phyloP scores from a whole-genome alignment of 1,140 invertebrate genomes.

The Heliconius hewitsoni region DNA sequence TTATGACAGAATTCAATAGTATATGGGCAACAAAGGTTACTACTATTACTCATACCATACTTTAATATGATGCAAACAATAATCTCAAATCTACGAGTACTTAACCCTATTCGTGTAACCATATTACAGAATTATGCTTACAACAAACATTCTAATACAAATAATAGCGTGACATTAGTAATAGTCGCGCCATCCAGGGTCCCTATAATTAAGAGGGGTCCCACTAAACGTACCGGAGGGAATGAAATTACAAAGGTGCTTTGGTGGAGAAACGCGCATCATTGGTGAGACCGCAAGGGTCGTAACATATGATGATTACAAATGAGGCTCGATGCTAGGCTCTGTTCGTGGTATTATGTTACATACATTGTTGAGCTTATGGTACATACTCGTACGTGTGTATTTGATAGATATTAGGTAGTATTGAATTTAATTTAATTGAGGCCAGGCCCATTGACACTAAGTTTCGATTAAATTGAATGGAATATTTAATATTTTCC shows the following conservation, averaged over 20 bases:
- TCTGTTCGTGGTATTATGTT: constrained; percentile 22
- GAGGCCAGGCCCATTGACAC: too few relatives aligned
- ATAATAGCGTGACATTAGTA: constrained; percentile 39
- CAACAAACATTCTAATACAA: constrained; percentile 29
- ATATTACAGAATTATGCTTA: neutral
- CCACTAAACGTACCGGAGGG: constrained; percentile 44
- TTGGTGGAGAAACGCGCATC: constrained; percentile 46
- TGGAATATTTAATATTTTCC: too few relatives aligned
- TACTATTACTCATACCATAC: too few relatives aligned
- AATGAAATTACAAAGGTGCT: constrained; percentile 59
- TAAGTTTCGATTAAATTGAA: too few relatives aligned
- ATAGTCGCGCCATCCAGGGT: constrained; percentile 46
- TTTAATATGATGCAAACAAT: too few relatives aligned
- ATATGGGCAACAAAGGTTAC: too few relatives aligned
- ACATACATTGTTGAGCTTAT: neutral
- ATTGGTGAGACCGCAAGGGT: constrained; percentile 54
- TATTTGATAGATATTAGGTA: neutral
- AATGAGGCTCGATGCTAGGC: constrained; percentile 43
- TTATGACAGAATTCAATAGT: too few relatives aligned
- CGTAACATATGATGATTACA: constrained; percentile 55
- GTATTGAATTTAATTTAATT: too few relatives aligned
- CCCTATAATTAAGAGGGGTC: constrained; percentile 54
- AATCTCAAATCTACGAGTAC: too few relatives aligned
- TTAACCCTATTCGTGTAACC: neutral
- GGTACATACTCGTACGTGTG: neutral